Percentiles rank a stretch among this genome's conserved stretches.
These are phyloP conservation scores for Martes martes DNA, from an alignment of 2,113 vertebrate genomes.

Conservation along the genomic window DNA sequence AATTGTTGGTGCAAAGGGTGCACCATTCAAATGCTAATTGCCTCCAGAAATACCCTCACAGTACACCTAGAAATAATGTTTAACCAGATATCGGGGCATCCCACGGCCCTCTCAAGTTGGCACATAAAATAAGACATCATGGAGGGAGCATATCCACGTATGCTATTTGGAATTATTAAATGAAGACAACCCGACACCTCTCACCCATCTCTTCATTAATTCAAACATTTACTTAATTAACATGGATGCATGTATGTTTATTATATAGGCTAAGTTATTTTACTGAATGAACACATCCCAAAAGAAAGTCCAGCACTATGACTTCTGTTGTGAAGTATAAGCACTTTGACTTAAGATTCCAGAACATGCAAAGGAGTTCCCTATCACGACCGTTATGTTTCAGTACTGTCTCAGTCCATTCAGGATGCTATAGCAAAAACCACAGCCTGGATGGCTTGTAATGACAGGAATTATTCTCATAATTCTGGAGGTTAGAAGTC, in stretches of 20 bases:
- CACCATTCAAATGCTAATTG: neutral
- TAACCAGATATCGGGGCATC: neutral
- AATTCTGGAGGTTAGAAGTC: neutral
- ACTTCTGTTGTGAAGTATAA: neutral
- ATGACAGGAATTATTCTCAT: neutral
- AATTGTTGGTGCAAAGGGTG: neutral
- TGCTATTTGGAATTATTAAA: neutral
- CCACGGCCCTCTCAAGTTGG: neutral
- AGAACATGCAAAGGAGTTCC: neutral
- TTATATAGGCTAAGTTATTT: neutral
- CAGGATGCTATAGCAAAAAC: neutral
- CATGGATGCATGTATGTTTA: neutral
- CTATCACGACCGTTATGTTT: neutral
- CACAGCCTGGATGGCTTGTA: neutral
- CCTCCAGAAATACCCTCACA: neutral
- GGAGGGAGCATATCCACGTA: neutral
- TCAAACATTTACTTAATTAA: neutral
- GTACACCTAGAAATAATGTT: neutral
- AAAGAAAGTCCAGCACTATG: neutral
- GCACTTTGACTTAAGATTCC: neutral
- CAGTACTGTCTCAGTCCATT: neutral
- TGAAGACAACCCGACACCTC: neutral
- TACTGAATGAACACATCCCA: neutral
- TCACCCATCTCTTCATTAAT: neutral
- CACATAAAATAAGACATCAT: neutral